A percentile compares a stretch with the other conserved stretches of the same genome.
Conservation (phyloP, 2,888 invertebrate genomes). For the Trachelus iudaicus region DNA sequence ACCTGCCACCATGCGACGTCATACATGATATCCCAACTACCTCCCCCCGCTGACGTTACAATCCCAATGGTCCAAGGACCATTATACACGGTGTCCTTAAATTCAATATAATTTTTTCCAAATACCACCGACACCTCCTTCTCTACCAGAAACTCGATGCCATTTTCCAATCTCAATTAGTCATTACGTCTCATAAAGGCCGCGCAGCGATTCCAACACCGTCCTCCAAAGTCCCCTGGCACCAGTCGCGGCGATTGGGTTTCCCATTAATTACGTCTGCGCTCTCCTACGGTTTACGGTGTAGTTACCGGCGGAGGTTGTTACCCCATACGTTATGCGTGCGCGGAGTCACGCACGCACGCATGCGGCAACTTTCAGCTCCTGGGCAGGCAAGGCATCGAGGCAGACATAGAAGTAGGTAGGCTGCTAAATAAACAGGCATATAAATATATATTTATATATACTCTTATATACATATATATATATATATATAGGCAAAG, state of each 20-base stretch:
- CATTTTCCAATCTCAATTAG: conserved; percentile 50
- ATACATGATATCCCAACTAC: too few species aligned
- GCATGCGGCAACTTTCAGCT: conserved; percentile 34
- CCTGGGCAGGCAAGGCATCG: background rate
- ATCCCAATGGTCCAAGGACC: too few species aligned
- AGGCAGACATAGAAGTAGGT: too few species aligned
- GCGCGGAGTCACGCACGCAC: conserved; percentile 13
- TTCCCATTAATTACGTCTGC: conserved; percentile 43
- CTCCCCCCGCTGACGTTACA: too few species aligned
- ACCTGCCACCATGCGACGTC: too few species aligned
- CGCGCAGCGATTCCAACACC: conserved; percentile 32
- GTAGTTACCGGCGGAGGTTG: background rate
- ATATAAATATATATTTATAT: too few species aligned
- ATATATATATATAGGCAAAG: too few species aligned
- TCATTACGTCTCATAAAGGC: conserved; percentile 43
- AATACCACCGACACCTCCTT: background rate
- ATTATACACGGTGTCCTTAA: too few species aligned
- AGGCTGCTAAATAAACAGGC: too few species aligned
- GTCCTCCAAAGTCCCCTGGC: too few species aligned
- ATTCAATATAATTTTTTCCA: background rate
- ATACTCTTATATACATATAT: too few species aligned
- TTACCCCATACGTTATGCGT: background rate
- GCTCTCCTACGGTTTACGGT: background rate
- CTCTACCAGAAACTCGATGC: conserved; percentile 5
- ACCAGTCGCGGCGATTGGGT: conserved; percentile 19